These are phyloP conservation scores for Caenorhabditis sp. DNA, from an alignment of 2,888 invertebrate genomes.

Conservation along the genomic window DNA sequence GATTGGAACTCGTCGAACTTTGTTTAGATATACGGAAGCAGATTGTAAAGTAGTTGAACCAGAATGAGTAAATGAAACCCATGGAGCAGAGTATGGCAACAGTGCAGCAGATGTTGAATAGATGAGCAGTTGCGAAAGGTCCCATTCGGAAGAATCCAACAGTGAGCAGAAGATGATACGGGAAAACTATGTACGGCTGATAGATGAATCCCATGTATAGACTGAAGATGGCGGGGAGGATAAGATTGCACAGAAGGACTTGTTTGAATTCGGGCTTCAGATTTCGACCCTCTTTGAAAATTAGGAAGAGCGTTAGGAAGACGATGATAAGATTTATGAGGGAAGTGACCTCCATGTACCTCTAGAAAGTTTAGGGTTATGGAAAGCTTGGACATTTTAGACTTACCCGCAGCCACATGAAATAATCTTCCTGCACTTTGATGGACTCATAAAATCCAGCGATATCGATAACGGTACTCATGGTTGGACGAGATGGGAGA, in stretches of 20 bases:
- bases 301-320: conserved; percentile 18
- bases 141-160: conserved; percentile 59
- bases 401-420: conserved; percentile 42
- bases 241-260: conserved; percentile 52
- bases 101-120: conserved; percentile 62
- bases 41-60: conserved; percentile 60
- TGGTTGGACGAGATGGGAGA: background rate
- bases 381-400: too few species aligned
- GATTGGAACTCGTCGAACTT: conserved; percentile 32
- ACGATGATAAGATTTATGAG: conserved; percentile 31
- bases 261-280: conserved; percentile 52
- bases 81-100: conserved; percentile 59
- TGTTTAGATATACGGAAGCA: conserved; percentile 48
- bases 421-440: conserved; percentile 32
- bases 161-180: conserved; percentile 58
- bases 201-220: conserved; percentile 63
- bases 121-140: conserved; percentile 60
- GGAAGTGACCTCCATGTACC: conserved; percentile 56
- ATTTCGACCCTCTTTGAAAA: conserved; percentile 32
- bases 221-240: conserved; percentile 54
- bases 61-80: conserved; percentile 64
- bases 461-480: conserved; percentile 14
- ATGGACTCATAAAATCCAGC: conserved; percentile 45
- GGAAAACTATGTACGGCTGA: conserved; percentile 60
- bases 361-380: conserved; percentile 51